Conservation (phyloP, 1,140 invertebrate genomes). For the Zaprionus ornatus region DNA sequence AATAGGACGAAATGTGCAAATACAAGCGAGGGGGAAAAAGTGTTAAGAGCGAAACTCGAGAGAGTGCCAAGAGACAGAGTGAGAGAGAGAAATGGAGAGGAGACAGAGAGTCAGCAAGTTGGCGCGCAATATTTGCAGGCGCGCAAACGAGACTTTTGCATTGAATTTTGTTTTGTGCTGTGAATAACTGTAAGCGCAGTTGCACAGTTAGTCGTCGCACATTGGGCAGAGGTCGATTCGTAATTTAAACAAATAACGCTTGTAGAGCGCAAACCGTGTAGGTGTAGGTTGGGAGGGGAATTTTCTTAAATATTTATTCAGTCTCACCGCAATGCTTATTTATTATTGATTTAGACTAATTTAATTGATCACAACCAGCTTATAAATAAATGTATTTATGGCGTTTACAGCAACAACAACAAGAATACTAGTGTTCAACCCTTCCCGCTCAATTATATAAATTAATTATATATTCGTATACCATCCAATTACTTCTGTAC, state of each 20-base stretch:
- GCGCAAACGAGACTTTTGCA: background rate
- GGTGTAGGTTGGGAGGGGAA: background rate
- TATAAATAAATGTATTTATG: background rate
- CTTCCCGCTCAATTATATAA: background rate
- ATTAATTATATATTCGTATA: background rate
- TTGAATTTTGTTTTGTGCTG: constrained; percentile 11
- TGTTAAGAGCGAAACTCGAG: background rate
- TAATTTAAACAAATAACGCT: constrained; percentile 5
- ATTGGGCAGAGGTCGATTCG: constrained; percentile 28
- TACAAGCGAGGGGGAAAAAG: background rate
- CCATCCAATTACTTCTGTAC: constrained; percentile 1
- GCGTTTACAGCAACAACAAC: background rate
- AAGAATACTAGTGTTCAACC: background rate
- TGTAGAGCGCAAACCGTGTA: background rate
- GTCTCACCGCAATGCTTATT: background rate
- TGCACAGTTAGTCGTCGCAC: constrained; percentile 46
- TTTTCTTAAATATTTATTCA: background rate
- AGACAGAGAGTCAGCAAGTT: constrained; percentile 4
- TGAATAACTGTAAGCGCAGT: constrained; percentile 30
- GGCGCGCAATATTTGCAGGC: constrained; percentile 25
- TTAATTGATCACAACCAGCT: background rate
- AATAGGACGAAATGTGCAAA: background rate
- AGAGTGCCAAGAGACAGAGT: background rate
- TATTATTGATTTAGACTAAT: constrained; percentile 5
- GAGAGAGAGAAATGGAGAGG: background rate